These are phyloP conservation scores for Listrodromus nycthemerus DNA, from an alignment of 2,888 invertebrate genomes.

Conservation along the genomic window DNA sequence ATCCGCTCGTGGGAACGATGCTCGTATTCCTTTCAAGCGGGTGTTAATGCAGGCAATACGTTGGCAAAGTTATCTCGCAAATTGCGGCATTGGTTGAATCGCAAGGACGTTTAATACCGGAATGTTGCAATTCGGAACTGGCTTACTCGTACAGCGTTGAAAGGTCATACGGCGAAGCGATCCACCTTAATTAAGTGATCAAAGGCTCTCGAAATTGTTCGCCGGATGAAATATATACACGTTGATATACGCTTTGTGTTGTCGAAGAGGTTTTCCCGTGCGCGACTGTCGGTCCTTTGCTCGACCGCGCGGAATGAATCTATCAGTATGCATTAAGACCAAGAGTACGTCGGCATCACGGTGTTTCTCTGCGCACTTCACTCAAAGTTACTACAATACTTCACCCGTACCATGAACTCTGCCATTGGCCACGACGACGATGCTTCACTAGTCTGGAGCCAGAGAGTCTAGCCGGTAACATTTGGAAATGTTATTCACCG, in stretches of 20 bases:
- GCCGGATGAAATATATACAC: background rate
- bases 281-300: background rate
- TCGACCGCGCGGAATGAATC: slow-evolving; percentile 1
- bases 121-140: background rate
- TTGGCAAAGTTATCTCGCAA: background rate
- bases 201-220: slow-evolving; percentile 35
- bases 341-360: background rate
- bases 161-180: slow-evolving; percentile 32
- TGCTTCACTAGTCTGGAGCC: background rate
- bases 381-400: background rate
- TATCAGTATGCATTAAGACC: slow-evolving; percentile 20
- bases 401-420: background rate
- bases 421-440: background rate
- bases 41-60: background rate
- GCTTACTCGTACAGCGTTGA: background rate
- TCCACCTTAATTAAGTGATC: slow-evolving; percentile 54
- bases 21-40: background rate
- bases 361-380: background rate
- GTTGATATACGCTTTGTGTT: background rate
- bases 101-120: background rate
- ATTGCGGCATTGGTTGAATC: background rate
- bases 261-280: background rate
- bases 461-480: slow-evolving; percentile 7
- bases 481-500: slow-evolving; percentile 46
- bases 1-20: background rate